phyloP scores from a whole-genome alignment of 2,113 vertebrate genomes.

The Ageneiosus marmoratus region DNA sequence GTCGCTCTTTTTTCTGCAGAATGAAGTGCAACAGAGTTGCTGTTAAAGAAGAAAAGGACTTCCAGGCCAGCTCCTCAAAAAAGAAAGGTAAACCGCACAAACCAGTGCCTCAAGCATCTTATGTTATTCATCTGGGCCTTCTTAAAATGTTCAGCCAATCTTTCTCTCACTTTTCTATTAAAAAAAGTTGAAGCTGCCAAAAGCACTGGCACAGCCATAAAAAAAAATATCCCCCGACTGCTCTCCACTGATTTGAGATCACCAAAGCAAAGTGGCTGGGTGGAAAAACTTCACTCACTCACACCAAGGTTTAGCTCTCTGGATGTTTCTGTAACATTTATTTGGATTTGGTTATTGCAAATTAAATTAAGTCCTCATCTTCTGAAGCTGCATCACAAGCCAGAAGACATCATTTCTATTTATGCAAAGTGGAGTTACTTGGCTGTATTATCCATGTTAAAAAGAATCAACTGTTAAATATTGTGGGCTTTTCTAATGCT shows the following conservation, averaged over 20 bases:
- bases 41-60: slow-evolving; percentile 81
- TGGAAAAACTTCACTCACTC: not conserved
- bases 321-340: no score
- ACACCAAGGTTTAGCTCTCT: not conserved
- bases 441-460: not conserved
- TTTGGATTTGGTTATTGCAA: no score
- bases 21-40: slow-evolving; percentile 82
- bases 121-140: not conserved
- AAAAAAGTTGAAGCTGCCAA: not conserved
- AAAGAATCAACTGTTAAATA: not conserved
- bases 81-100: slow-evolving; percentile 79
- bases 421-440: not conserved
- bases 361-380: not conserved
- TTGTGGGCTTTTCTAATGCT: not conserved
- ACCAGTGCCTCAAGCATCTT: not conserved
- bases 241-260: not conserved
- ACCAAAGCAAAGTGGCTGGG: not conserved
- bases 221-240: not conserved
- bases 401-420: no score
- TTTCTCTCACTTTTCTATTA: not conserved
- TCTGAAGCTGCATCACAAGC: not conserved
- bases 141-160: not conserved
- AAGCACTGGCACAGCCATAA: not conserved
- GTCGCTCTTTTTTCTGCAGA: slow-evolving; percentile 88
- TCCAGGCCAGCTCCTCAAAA: slow-evolving; percentile 75